These are phyloP conservation scores for Anguilla anguilla DNA, from an alignment of 2,797 vertebrate genomes.

Conservation along the genomic window DNA sequence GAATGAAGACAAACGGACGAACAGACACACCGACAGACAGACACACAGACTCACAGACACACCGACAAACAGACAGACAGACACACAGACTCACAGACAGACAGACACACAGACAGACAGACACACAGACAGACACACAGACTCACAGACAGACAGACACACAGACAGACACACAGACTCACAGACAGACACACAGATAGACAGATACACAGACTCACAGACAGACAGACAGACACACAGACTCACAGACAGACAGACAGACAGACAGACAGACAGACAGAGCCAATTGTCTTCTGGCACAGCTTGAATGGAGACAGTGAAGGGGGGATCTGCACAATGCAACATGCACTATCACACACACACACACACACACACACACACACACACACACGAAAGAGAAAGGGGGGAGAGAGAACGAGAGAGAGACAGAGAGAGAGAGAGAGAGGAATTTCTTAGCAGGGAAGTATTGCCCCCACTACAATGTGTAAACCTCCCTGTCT, in stretches of 20 bases:
- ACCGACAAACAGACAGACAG: slow-evolving; percentile 34
- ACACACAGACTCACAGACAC: slow-evolving; percentile 11
- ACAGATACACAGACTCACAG: no score
- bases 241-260: no score
- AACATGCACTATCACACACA: no score
- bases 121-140: slow-evolving; percentile 35
- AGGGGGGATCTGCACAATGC: not conserved
- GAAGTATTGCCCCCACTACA: not conserved
- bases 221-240: no score
- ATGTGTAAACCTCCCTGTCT: not conserved
- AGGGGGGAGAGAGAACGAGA: no score
- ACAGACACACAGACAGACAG: slow-evolving; percentile 33
- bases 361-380: no score
- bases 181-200: no score
- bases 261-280: not conserved
- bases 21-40: no score
- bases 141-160: slow-evolving; percentile 30
- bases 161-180: no score
- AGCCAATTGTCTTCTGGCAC: not conserved
- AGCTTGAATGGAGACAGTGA: not conserved
- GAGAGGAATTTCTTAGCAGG: not conserved
- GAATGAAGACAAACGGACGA: slow-evolving; percentile 32
- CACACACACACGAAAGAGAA: no score
- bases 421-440: no score
- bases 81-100: slow-evolving; percentile 40